Base-by-base conservation (phyloP, 2,888 invertebrate species). In the Morpho achilles region DNA sequence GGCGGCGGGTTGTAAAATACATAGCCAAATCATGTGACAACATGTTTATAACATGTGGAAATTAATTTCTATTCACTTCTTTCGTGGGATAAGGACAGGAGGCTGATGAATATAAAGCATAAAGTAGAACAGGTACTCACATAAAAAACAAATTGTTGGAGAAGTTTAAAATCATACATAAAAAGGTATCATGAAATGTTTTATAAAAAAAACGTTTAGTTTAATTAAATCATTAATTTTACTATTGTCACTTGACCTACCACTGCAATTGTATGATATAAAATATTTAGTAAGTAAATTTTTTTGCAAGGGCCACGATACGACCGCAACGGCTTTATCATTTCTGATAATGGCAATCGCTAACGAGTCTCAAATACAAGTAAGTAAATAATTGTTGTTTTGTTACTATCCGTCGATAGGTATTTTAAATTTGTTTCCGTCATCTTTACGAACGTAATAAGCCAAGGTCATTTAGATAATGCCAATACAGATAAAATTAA, bases 271-370 rank as follows among this genome's bases (percentile, higher is more conserved):
- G 7, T 50, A 40, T 40, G 8, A 32, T 40, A 50, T 10, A 40
- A 40, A 5, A 39, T 10, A n/a, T 5, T n/a, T 48, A 53, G 16
- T 32, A 49, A 39, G 46, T 56, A 1, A 16, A 8, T 40, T 59
- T 49, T 50, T 57, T 43, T 52, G 8, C 55, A 91, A 16, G 91
- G 91, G 91, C 10, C 86, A 90, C 60, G 91, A 91, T 58, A 91
- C 91, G 1, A 84, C 87, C 0, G 80, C 87, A 1, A 75, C 76
- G 64, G 80, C 79, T 0, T 59, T 90, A n/a, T 66, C 67, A 45
- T 85, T 83, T 49, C 69, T 79, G 65, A 67, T 90, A n/a, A 76
- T 89, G 76, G 70, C 81, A 43, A 67, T 91, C 1, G 89, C 90
- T 2, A 84, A 89, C 58, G 84, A 91, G 61, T 72, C 76, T 3